phyloP scores from a whole-genome alignment of 2,113 vertebrate species.

The Pterocles orientalis region DNA sequence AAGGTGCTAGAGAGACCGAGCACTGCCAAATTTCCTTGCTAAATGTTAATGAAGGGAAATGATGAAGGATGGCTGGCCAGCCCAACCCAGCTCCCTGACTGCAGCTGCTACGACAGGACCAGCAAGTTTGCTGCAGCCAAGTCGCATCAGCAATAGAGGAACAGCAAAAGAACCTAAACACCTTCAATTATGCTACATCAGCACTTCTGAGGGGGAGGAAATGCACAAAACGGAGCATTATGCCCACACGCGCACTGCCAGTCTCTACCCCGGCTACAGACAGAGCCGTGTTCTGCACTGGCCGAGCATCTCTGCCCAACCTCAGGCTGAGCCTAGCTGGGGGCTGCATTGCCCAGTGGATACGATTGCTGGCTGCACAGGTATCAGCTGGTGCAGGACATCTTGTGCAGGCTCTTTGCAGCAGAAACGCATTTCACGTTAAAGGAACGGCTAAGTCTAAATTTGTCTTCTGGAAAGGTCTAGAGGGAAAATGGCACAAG shows the following conservation, averaged over 20 bases:
- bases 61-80: background rate
- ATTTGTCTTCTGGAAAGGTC: background rate
- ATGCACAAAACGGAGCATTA: background rate
- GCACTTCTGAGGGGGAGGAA: background rate
- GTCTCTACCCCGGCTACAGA: rapidly evolving
- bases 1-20: background rate
- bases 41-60: background rate
- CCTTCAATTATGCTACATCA: background rate
- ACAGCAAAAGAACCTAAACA: background rate
- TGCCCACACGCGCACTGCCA: background rate
- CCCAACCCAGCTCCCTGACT: background rate
- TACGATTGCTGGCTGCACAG: background rate
- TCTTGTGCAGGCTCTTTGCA: background rate
- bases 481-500: background rate
- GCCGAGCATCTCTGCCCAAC: background rate
- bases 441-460: background rate
- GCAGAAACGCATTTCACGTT: background rate
- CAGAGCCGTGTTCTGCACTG: background rate
- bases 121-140: background rate
- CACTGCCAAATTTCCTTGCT: background rate
- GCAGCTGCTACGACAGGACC: background rate
- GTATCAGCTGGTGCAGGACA: background rate
- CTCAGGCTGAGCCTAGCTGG: too few species aligned
- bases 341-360: too few species aligned
- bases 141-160: background rate